Evolutionary conservation across 2,113 vertebrate species (phyloP).

Genomic region (Eidolon helvum): DNA sequence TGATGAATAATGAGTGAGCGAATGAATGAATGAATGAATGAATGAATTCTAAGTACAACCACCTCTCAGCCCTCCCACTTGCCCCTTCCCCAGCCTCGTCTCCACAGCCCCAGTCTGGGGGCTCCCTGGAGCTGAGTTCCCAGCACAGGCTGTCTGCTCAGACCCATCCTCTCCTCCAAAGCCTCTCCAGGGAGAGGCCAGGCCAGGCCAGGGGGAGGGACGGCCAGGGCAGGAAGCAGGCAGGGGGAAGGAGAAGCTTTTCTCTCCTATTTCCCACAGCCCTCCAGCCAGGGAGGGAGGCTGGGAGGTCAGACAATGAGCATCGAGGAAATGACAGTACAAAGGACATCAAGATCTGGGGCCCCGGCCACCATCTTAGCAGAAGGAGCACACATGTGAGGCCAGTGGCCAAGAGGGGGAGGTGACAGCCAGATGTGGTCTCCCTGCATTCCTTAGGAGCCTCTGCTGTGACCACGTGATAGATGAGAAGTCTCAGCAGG

Average conservation of each 20-base stretch:
- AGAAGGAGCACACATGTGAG: background rate
- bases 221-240: background rate
- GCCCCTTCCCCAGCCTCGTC: background rate
- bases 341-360: background rate
- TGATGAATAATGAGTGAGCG: background rate
- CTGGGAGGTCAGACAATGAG: background rate
- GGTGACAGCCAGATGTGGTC: slow-evolving; percentile 73
- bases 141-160: background rate
- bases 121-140: background rate
- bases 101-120: background rate
- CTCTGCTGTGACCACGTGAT: background rate
- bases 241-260: background rate
- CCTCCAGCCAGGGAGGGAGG: background rate
- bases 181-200: background rate
- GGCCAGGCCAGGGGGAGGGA: background rate
- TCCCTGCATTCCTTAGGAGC: slow-evolving; percentile 71
- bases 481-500: background rate
- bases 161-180: background rate
- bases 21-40: background rate
- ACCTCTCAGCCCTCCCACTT: background rate
- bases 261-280: background rate
- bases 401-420: background rate
- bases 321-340: slow-evolving; percentile 8
- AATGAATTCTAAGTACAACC: background rate
- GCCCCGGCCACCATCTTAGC: background rate